Conservation (phyloP, 2,888 invertebrate species). For the Isoperla grammatica region DNA sequence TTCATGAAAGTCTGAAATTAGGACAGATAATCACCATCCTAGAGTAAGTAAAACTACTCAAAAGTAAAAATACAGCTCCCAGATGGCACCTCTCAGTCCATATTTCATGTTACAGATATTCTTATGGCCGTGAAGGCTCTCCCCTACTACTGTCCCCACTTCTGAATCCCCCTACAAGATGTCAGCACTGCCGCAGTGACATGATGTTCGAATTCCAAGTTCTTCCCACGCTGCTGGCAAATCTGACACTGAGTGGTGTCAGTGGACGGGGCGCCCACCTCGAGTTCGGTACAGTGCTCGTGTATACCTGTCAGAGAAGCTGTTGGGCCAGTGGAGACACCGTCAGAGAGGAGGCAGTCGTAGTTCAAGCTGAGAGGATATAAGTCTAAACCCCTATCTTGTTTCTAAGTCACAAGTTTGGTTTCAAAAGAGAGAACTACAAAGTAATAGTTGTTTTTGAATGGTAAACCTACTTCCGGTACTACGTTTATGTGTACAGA, state of each 20-base stretch:
- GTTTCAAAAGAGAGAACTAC: background rate
- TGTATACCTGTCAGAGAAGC: conserved; percentile 77
- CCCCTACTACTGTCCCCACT: conserved; percentile 67
- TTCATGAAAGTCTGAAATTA: too few relatives aligned
- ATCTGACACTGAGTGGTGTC: conserved; percentile 50
- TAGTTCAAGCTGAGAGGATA: conserved; percentile 67
- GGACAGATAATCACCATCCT: too few relatives aligned
- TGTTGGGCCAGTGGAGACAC: conserved; percentile 73
- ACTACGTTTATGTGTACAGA: too few relatives aligned
- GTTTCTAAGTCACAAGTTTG: background rate
- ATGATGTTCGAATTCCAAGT: conserved; percentile 78
- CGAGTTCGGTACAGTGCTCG: conserved; percentile 81
- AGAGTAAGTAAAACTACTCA: too few relatives aligned
- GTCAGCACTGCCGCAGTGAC: conserved; percentile 64
- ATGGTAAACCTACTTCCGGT: background rate
- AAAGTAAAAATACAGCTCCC: too few relatives aligned
- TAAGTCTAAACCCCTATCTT: too few relatives aligned
- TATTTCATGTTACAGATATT: conserved; percentile 64
- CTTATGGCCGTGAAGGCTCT: conserved; percentile 53
- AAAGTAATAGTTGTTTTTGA: background rate
- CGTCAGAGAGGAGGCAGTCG: conserved; percentile 61
- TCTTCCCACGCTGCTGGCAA: conserved; percentile 70
- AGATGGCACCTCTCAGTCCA: too few relatives aligned
- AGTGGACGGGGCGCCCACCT: conserved; percentile 43
- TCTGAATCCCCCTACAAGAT: conserved; percentile 48